Percentiles rank a stretch among this genome's conserved stretches.
Evolutionary conservation across 2,888 invertebrate species (phyloP).

Genomic region (Eupeodes luniger): DNA sequence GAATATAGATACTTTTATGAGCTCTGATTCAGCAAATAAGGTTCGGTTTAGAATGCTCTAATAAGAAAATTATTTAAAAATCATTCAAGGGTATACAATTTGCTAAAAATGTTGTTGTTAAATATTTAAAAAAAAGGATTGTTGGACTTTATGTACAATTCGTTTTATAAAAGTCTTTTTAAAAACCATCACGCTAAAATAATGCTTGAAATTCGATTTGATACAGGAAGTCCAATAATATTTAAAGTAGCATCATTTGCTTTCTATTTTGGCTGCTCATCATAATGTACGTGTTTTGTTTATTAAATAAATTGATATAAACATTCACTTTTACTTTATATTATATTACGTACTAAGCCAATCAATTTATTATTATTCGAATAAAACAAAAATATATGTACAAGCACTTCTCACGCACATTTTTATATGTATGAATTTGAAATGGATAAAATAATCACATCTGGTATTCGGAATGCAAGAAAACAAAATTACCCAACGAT

Average conservation of each 20-base stretch:
- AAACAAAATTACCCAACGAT: constrained; percentile 11
- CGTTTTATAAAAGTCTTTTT: too few species aligned
- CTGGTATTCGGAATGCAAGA: background rate
- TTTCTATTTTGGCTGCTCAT: constrained; percentile 33
- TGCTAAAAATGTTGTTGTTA: too few species aligned
- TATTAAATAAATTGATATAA: background rate
- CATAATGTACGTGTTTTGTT: background rate
- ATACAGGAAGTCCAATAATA: background rate
- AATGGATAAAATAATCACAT: constrained; percentile 14
- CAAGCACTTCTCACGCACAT: background rate
- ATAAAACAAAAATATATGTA: background rate
- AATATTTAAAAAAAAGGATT: too few species aligned
- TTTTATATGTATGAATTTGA: background rate
- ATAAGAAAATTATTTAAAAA: too few species aligned
- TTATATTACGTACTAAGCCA: background rate
- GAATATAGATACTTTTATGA: too few species aligned
- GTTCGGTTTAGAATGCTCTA: too few species aligned
- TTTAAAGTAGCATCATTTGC: background rate
- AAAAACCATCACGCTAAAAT: too few species aligned
- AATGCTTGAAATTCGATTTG: background rate
- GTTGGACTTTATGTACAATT: too few species aligned
- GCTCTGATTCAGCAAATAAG: too few species aligned
- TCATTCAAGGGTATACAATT: too few species aligned
- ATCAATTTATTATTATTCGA: background rate
- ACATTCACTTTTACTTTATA: constrained; percentile 15